Conservation (phyloP, 2,797 vertebrate species). For the Galagoides demidoff region DNA sequence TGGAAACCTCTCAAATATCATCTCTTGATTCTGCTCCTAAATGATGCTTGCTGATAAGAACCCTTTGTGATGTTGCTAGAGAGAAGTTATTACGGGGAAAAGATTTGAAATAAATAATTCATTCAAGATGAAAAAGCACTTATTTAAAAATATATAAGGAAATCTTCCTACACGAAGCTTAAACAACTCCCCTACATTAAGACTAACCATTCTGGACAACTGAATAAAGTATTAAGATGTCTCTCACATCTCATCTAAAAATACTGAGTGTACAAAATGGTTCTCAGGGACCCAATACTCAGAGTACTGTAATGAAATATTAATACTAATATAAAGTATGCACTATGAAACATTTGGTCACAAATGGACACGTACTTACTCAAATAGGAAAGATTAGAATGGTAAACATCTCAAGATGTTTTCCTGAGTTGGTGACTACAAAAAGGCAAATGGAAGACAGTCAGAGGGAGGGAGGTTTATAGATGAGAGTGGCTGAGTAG, state of each 20-base stretch:
- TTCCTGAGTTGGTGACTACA: not conserved
- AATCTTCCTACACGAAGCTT: constrained; percentile 35
- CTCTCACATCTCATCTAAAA: not conserved
- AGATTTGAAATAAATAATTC: constrained; percentile 7
- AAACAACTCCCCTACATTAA: constrained; percentile 47
- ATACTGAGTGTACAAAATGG: not conserved
- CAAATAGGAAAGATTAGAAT: not conserved
- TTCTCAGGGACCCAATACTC: not conserved
- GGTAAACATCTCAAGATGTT: not conserved
- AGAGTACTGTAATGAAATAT: not conserved
- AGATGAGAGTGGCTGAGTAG: not conserved
- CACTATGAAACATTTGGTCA: not conserved
- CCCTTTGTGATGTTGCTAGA: constrained; percentile 35
- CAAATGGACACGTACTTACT: not conserved
- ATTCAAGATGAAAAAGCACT: not conserved
- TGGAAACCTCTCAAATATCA: not conserved
- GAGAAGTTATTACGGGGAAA: not conserved
- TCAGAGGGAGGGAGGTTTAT: not conserved
- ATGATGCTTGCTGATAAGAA: not conserved
- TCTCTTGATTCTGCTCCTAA: not conserved
- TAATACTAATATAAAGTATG: not conserved
- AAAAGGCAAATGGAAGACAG: not conserved
- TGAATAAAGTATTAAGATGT: not conserved
- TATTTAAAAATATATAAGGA: constrained; percentile 45
- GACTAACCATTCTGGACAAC: not conserved